These are phyloP conservation scores for Amphiura filiformis DNA, from an alignment of 35 echinoderm and acorn worm genomes.

Conservation along the genomic window DNA sequence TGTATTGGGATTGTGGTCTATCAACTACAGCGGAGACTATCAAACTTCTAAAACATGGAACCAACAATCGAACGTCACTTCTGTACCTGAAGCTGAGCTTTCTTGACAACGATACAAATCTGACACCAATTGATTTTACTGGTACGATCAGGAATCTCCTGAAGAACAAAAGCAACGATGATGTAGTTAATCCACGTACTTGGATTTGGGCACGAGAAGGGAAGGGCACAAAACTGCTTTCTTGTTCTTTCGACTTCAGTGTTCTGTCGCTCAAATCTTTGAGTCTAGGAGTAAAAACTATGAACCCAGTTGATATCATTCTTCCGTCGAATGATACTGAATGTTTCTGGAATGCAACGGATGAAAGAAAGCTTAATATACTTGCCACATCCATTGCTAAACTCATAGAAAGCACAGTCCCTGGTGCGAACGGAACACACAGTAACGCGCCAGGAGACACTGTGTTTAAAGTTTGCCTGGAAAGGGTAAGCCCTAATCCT, in stretches of 20 bases:
- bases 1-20: not conserved
- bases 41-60: not conserved
- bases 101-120: not conserved
- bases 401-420: not conserved
- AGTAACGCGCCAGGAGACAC: not conserved
- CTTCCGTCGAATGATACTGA: not conserved
- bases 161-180: not conserved
- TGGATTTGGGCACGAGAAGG: slow-evolving; percentile 1
- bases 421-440: not conserved
- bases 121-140: not conserved
- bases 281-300: not conserved
- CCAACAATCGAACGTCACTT: not conserved
- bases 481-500: not conserved
- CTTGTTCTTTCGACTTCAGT: not conserved
- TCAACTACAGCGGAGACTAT: not conserved
- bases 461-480: not conserved
- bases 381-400: not conserved
- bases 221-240: not conserved
- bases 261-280: not conserved
- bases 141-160: not conserved
- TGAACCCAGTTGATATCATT: not conserved
- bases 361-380: not conserved
- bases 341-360: not conserved
- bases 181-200: not conserved
- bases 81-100: not conserved